These are phyloP conservation scores for Epicampocera succincta DNA, from an alignment of 2,888 invertebrate species.

Conservation along the genomic window DNA sequence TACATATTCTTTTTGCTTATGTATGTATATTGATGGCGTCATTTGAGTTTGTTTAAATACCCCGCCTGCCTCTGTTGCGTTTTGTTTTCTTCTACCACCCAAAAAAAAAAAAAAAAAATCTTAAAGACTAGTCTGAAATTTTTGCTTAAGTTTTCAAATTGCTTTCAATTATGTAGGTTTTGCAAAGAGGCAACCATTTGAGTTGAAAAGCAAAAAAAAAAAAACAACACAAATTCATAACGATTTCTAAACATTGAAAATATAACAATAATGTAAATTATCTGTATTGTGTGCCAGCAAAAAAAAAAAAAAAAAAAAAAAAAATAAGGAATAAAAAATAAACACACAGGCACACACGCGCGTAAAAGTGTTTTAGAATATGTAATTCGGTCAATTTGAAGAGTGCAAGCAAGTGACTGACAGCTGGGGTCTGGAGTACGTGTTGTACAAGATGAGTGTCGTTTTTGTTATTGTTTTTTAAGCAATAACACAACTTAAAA, in stretches of 20 bases:
- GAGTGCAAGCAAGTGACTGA: conserved; percentile 43
- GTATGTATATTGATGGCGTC: conserved; percentile 60
- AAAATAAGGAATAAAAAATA: too few species aligned
- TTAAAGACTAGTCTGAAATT: not conserved
- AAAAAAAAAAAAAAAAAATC: too few species aligned
- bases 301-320: not conserved
- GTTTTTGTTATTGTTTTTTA: not conserved
- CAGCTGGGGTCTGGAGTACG: not conserved
- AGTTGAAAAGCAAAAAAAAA: not conserved
- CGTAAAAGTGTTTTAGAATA: conserved; percentile 35
- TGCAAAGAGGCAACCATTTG: conserved; percentile 21
- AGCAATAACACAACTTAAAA: conserved; percentile 50
- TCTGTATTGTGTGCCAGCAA: conserved; percentile 48
- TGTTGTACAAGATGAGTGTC: conserved; percentile 21
- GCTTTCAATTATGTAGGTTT: conserved; percentile 62
- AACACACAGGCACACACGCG: too few species aligned
- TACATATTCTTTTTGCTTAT: conserved; percentile 37
- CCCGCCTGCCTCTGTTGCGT: too few species aligned
- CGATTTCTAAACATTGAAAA: conserved; percentile 39
- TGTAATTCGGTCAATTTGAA: conserved; percentile 66
- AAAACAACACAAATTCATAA: conserved; percentile 16
- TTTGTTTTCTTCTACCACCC: not conserved
- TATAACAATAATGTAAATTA: conserved; percentile 56
- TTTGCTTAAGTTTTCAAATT: conserved; percentile 56
- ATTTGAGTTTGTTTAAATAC: conserved; percentile 21